Evolutionary conservation across 2,797 vertebrate genomes (phyloP).

Genomic region (Glyptemys insculpta): DNA sequence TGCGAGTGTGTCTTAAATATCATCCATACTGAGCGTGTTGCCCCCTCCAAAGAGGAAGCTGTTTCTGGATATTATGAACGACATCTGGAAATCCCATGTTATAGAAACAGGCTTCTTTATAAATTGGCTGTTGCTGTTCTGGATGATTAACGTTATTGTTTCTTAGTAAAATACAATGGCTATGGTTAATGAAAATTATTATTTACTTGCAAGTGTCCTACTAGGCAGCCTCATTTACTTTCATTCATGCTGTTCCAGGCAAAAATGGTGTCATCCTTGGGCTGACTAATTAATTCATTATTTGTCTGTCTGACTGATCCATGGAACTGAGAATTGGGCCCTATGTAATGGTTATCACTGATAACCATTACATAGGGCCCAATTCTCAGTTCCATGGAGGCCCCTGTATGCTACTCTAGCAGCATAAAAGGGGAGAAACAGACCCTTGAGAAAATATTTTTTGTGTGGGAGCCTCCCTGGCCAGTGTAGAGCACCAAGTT

Average conservation of each 20-base stretch:
- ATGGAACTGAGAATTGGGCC: too few species aligned
- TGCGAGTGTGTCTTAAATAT: background rate
- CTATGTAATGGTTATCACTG: too few species aligned
- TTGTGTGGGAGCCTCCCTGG: background rate
- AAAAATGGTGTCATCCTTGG: background rate
- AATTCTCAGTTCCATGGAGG: background rate
- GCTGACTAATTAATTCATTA: too few species aligned
- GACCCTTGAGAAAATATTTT: background rate
- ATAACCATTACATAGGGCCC: background rate
- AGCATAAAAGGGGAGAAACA: background rate
- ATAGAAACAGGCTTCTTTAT: background rate
- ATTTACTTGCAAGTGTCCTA: background rate
- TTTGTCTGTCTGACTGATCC: background rate
- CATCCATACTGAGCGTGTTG: background rate
- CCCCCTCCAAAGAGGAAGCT: background rate
- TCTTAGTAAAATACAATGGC: background rate
- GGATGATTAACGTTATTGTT: background rate
- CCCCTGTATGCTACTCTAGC: background rate
- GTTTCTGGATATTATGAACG: background rate
- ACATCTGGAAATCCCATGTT: background rate
- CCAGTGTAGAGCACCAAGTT: too few species aligned
- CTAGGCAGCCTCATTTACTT: background rate
- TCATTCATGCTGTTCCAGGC: background rate
- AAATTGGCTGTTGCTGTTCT: background rate
- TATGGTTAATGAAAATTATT: conserved; percentile 13